Conservation (phyloP, 2,113 vertebrate species). For the Pao palembangensis region DNA sequence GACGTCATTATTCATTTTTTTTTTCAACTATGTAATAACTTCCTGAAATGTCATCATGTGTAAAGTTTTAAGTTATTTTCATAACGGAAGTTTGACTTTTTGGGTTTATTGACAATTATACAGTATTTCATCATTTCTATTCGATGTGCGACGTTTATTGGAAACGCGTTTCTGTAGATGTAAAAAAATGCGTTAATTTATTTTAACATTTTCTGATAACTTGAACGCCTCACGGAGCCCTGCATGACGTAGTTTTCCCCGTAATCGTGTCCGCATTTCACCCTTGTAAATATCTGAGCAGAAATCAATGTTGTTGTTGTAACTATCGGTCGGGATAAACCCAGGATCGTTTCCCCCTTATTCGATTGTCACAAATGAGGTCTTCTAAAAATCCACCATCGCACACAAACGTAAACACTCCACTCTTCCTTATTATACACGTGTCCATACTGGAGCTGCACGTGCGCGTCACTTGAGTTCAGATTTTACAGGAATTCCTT, state of each 20-base stretch:
- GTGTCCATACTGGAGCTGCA: constrained; percentile 42
- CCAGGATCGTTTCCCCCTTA: fast-evolving
- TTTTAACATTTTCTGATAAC: not conserved
- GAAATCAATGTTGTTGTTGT: not conserved
- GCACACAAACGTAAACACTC: too few relatives aligned
- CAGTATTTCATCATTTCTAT: too few relatives aligned
- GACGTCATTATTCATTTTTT: too few relatives aligned
- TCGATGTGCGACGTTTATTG: too few relatives aligned
- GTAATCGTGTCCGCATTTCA: not conserved
- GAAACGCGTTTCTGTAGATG: too few relatives aligned
- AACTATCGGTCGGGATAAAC: too few relatives aligned
- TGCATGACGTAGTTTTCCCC: constrained; percentile 42
- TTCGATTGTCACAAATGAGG: fast-evolving
- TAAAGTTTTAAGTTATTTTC: too few relatives aligned
- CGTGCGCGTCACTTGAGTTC: constrained; percentile 36
- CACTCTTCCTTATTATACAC: constrained; percentile 30
- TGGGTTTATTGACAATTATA: too few relatives aligned
- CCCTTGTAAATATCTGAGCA: not conserved
- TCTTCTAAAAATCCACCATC: not conserved
- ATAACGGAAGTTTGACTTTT: too few relatives aligned
- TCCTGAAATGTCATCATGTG: too few relatives aligned
- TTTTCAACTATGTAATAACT: too few relatives aligned
- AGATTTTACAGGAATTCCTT: not conserved
- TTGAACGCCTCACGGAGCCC: constrained; percentile 16
- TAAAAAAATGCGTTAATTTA: too few relatives aligned